phyloP scores from a whole-genome alignment of 2,113 vertebrate genomes.

The Atrichornis clamosus region DNA sequence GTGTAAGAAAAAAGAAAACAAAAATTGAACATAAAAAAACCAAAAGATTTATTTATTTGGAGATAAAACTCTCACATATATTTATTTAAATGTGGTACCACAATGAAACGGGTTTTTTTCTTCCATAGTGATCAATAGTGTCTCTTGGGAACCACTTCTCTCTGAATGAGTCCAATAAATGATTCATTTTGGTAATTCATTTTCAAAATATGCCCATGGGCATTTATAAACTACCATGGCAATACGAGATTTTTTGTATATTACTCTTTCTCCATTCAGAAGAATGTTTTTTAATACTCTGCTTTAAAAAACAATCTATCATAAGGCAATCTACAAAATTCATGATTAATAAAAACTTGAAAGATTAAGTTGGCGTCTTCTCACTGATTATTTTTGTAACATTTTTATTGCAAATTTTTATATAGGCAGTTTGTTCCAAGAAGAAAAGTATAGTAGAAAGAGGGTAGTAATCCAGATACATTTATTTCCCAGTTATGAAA shows the following conservation, averaged over 20 bases:
- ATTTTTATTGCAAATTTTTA: not conserved
- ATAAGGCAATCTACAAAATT: not conserved
- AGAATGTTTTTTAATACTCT: not conserved
- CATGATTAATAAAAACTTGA: not conserved
- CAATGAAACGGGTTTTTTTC: not conserved
- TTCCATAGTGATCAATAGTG: not conserved
- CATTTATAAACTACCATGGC: not conserved
- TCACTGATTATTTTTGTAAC: not conserved
- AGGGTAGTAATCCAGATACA: not conserved
- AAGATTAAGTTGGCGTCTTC: not conserved
- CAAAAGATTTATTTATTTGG: not conserved
- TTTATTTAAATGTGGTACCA: not conserved
- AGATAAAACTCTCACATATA: not conserved
- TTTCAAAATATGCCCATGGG: not conserved
- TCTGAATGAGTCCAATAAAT: not conserved
- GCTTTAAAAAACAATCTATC: not conserved
- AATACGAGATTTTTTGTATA: not conserved
- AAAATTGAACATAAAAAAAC: not conserved
- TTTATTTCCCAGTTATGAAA: not conserved
- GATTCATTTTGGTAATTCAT: not conserved
- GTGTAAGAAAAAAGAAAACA: not conserved
- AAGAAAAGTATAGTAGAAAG: not conserved
- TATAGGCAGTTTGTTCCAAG: not conserved
- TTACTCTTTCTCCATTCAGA: not conserved
- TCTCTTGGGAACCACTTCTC: not conserved